Conservation (phyloP, 2,888 invertebrate species). For the Cremastinae sp. region DNA sequence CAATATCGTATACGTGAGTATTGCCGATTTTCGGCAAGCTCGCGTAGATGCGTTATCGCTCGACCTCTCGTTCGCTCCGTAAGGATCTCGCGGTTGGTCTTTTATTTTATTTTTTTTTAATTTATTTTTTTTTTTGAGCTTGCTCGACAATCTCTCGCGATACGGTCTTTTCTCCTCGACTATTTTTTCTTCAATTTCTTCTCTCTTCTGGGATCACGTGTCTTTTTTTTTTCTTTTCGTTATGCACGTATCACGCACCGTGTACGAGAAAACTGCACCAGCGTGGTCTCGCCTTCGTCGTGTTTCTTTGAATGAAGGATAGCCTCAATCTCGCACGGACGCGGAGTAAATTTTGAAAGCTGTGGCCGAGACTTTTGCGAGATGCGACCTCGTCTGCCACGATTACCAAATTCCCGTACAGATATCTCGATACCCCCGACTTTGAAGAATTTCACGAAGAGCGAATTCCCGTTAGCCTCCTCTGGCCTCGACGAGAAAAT, state of each 20-base stretch:
- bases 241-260: constrained; percentile 53
- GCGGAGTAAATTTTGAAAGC: constrained; percentile 41
- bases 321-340: background rate
- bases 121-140: constrained; percentile 8
- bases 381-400: constrained; percentile 49
- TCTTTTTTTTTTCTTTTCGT: background rate
- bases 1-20: background rate
- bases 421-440: constrained; percentile 1
- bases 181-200: background rate
- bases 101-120: constrained; percentile 15
- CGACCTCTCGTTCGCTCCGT: too few relatives aligned
- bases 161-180: too few relatives aligned
- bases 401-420: constrained; percentile 36
- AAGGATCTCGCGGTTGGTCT: too few relatives aligned
- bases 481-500: background rate
- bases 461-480: background rate
- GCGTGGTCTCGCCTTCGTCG: constrained; percentile 41
- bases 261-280: constrained; percentile 57
- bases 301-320: constrained; percentile 10
- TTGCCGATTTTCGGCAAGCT: constrained; percentile 3
- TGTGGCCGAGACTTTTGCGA: constrained; percentile 42
- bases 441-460: background rate
- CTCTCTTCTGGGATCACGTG: background rate
- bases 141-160: too few relatives aligned
- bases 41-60: background rate